Evolutionary conservation across 2,888 invertebrate species (phyloP), one percentile per base, ranked within the genome.

Genomic region (Xanthorhoe designata): DNA sequence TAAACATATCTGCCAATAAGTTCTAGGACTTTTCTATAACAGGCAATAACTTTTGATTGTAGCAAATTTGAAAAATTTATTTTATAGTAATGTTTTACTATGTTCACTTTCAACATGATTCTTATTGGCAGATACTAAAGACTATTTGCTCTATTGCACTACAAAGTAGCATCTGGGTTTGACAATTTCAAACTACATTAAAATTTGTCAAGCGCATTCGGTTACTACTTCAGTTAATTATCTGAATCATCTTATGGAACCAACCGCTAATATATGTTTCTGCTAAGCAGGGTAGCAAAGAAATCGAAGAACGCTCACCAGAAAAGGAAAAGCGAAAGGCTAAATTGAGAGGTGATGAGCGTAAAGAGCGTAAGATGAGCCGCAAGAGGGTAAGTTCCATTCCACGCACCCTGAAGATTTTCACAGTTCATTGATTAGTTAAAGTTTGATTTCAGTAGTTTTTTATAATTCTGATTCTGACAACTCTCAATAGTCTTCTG

Each of bases 291-390:
- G 92, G 87, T 90, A 92, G 82, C 87, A 93, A 93, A 88, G 96
- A 87, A 91, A 95, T 84, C 94, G 96, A 91, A 79, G 93, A 93
- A 80, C 88, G 93, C 66, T 93, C 93, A 15, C 91, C 96, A 57
- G 96, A 95, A 59, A 97, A 97, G 70, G 97, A 97, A 84, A 97
- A 97, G 79, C 95, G 97, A 81, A 97, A 97, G 87, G 76, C 89
- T 79, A 93, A 93, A 87, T 77, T 92, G 65, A 87, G 92, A 75
- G 89, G 89, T 13, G 92, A 93, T 74, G 92, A 93, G 71, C 95
- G 97, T 74, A 96, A 96, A 90, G 97, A 97, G 88, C 95, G 97
- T 82, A 97, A 97, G 92, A 91, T 97, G 81, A 96, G 96, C 61
- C 94, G 97, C 29, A 97, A 97, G 87, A 94, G 97, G 92, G 96